These are phyloP conservation scores for Eristalis arbustorum DNA, from an alignment of 2,888 invertebrate genomes.

Conservation along the genomic window DNA sequence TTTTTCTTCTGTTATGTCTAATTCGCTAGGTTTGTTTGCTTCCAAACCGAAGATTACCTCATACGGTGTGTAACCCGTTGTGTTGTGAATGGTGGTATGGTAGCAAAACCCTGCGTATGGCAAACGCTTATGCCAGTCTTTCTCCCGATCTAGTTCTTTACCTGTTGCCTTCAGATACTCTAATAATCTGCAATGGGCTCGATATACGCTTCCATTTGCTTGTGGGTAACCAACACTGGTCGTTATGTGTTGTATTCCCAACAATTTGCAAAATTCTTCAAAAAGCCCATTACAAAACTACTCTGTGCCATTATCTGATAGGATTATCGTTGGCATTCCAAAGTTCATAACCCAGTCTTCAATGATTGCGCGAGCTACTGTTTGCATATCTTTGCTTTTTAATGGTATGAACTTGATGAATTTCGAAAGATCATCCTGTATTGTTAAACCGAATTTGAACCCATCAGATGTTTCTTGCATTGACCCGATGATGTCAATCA, in stretches of 20 bases:
- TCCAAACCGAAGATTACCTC: no score
- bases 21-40: no score
- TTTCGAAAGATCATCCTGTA: neutral
- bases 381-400: neutral
- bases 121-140: conserved; percentile 10
- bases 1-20: no score
- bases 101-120: no score
- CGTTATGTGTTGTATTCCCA: neutral
- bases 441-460: neutral
- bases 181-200: no score
- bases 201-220: neutral
- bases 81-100: no score
- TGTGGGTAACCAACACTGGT: neutral
- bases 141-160: neutral
- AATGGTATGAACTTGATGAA: neutral
- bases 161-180: conserved; percentile 12
- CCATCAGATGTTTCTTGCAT: neutral
- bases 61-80: no score
- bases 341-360: conserved; percentile 21
- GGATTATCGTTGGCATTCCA: conserved; percentile 14
- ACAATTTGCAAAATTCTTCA: conserved; percentile 6
- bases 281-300: conserved; percentile 14
- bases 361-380: conserved; percentile 17
- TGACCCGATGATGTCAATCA: neutral
- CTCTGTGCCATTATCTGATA: conserved; percentile 18